Evolutionary conservation across 2,797 vertebrate species (phyloP), one percentile per base, ranked within the genome.

Genomic region (Thunnus albacares): DNA sequence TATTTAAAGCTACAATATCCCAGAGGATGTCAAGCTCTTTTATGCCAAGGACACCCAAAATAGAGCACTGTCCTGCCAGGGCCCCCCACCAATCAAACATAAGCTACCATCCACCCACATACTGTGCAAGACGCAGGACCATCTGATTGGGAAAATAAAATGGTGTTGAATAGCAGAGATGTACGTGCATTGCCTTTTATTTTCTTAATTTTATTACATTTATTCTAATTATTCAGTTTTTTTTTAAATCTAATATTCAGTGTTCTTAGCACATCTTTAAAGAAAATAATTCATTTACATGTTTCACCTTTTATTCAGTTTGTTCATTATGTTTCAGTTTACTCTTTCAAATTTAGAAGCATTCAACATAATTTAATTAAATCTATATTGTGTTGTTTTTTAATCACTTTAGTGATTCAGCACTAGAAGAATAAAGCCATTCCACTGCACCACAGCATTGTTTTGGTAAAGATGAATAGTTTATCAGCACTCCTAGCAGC

Each of bases 21-120:
- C 56, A 30, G 30, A 63, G 65, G 70, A 67, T 75, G 57, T 72
- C 64, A 22, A 53, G 62, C 24, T 11, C 11, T 18, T 49, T 28
- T 61, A 56, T 61, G 55, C 77, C 77, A 87, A 72, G 77, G 63
- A 73, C 65, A 47, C 60, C 38, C 35, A 73, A 73, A 75, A 81
- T 73, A 79, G 59, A 78, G 67, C 67, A 10, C 11, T 45, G 60
- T 52, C 64, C 77, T 75, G 86, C 73, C 65, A 69, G 53, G 58
- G 4, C 62, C 71, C 75, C 70, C 66, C 62, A 55, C 67, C 77
- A 77, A 64, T 71, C 79, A 80, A 49, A 64, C 80, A 67, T 82
- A 87, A 84, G 82, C 82, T 75, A 72, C 35, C 35, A 2, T 68
- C 64, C 75, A 52, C 65, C 75, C 77, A 73, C 83, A 71, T 43